phyloP scores from a whole-genome alignment of 2,113 vertebrate genomes.

The Bettongia penicillata region DNA sequence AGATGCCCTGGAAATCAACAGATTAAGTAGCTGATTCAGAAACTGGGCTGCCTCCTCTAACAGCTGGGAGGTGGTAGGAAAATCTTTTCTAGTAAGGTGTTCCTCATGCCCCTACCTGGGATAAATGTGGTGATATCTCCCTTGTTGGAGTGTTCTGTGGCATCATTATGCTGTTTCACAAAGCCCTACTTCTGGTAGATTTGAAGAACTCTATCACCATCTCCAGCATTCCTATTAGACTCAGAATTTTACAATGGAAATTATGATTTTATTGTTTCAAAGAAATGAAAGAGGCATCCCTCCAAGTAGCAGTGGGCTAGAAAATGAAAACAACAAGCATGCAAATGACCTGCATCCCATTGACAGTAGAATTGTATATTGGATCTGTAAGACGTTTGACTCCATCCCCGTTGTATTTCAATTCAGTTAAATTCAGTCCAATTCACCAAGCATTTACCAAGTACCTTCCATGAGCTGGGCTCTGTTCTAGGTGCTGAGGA shows the following conservation, averaged over 20 bases:
- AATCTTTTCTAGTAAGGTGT: neutral
- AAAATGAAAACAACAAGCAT: conserved; percentile 14
- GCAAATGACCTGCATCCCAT: neutral
- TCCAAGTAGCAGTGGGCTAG: conserved; percentile 19
- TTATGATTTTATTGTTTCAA: conserved; percentile 29
- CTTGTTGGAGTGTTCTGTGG: neutral
- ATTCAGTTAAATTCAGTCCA: neutral
- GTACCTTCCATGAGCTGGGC: neutral
- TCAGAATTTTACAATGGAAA: neutral
- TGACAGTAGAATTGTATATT: neutral
- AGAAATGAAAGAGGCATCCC: conserved; percentile 7
- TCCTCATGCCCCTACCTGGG: neutral
- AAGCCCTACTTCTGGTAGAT: conserved; percentile 24
- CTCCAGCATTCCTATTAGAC: neutral
- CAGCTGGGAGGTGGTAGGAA: neutral
- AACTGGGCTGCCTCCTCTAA: neutral
- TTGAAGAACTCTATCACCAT: neutral
- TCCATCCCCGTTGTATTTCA: neutral
- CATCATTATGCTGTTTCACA: neutral
- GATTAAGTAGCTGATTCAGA: conserved; percentile 13
- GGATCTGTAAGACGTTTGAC: neutral
- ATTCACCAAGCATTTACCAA: neutral
- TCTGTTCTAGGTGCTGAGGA: neutral
- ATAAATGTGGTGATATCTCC: conserved; percentile 6
- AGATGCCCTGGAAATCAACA: neutral